A percentile compares a stretch with the other conserved stretches of the same genome.
Evolutionary conservation across 2,888 invertebrate genomes (phyloP).

Genomic region (Scaeva pyrastri): DNA sequence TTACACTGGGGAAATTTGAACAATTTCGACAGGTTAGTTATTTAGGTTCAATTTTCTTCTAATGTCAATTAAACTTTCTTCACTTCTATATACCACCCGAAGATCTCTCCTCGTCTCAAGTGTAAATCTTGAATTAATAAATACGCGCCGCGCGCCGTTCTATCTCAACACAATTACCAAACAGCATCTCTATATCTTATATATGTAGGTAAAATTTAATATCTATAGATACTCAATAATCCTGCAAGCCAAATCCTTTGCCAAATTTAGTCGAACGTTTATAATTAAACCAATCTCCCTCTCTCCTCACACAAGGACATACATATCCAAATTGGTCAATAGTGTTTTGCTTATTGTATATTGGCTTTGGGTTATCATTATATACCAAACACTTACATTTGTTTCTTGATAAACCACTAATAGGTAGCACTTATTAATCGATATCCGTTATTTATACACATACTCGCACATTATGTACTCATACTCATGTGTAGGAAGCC

Average conservation of each 20-base stretch:
- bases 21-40: too few species aligned
- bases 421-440: slow-evolving; percentile 67
- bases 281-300: slow-evolving; percentile 66
- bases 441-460: slow-evolving; percentile 38
- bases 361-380: not conserved
- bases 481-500: slow-evolving; percentile 6
- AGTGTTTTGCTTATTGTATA: slow-evolving; percentile 39
- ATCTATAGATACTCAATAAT: not conserved
- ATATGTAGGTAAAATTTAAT: not conserved
- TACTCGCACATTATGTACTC: not conserved
- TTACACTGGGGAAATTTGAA: too few species aligned
- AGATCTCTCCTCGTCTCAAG: too few species aligned
- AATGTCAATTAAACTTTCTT: too few species aligned
- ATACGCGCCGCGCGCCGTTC: too few species aligned
- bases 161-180: not conserved
- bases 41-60: too few species aligned
- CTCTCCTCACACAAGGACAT: slow-evolving; percentile 8
- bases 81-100: too few species aligned
- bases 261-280: slow-evolving; percentile 29
- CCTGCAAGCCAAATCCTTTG: not conserved
- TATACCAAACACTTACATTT: slow-evolving; percentile 22
- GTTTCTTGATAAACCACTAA: slow-evolving; percentile 68
- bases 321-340: slow-evolving; percentile 34
- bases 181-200: too few species aligned
- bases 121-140: too few species aligned